Evolutionary conservation across 2,888 invertebrate species (phyloP).

Genomic region (Macrosoma leucophasiata): DNA sequence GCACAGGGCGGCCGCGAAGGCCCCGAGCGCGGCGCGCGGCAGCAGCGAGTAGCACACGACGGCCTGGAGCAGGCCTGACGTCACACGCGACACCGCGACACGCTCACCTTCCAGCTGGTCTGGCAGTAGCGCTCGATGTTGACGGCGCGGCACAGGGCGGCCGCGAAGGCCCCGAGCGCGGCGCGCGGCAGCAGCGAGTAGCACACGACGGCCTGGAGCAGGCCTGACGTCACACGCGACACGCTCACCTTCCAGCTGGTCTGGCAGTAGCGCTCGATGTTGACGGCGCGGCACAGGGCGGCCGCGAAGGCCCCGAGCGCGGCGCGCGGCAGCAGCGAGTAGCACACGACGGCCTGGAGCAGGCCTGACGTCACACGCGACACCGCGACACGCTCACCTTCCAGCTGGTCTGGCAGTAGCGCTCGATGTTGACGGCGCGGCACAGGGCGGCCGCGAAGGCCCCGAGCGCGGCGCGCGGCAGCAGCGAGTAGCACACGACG

Average conservation of each 20-base stretch:
- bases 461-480: constrained; percentile 87
- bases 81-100: constrained; percentile 83
- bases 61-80: constrained; percentile 89
- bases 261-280: constrained; percentile 85
- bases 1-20: constrained; percentile 90
- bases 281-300: constrained; percentile 91
- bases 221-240: constrained; percentile 33
- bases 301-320: constrained; percentile 87
- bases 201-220: constrained; percentile 91
- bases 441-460: constrained; percentile 90
- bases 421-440: constrained; percentile 87
- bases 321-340: constrained; percentile 90
- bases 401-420: constrained; percentile 86
- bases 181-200: constrained; percentile 92
- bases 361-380: constrained; percentile 86
- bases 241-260: constrained; percentile 83
- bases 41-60: constrained; percentile 93
- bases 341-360: constrained; percentile 91
- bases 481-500: constrained; percentile 91
- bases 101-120: constrained; percentile 83
- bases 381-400: constrained; percentile 81
- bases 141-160: constrained; percentile 90
- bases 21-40: constrained; percentile 86
- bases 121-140: constrained; percentile 87
- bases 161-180: constrained; percentile 86